Evolutionary conservation across 2,888 invertebrate species (phyloP).

Genomic region (Megalurothrips usitatus): DNA sequence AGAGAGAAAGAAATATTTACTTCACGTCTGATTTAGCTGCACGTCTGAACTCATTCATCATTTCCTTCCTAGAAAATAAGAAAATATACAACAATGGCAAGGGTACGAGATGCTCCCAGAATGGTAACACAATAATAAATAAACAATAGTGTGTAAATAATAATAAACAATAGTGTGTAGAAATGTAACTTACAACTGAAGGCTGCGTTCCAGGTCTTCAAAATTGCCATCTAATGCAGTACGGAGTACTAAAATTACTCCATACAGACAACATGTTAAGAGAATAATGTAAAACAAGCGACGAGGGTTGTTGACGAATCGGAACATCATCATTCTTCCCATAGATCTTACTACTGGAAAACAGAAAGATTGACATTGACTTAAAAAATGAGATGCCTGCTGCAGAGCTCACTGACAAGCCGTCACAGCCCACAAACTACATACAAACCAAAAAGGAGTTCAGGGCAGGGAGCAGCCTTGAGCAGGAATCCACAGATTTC

Average conservation of each 20-base stretch:
- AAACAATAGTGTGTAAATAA: background rate
- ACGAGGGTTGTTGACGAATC: background rate
- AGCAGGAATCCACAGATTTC: too few relatives aligned
- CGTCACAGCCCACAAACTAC: too few relatives aligned
- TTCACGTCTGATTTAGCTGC: background rate
- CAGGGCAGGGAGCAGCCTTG: too few relatives aligned
- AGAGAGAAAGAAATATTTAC: background rate
- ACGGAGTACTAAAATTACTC: background rate
- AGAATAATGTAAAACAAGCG: background rate
- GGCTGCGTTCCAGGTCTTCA: background rate
- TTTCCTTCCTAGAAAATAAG: background rate
- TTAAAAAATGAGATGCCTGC: background rate
- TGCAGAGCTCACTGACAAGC: too few relatives aligned
- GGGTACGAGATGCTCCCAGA: too few relatives aligned
- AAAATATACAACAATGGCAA: too few relatives aligned
- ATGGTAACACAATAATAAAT: background rate
- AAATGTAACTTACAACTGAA: background rate
- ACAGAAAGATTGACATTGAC: background rate
- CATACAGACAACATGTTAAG: background rate
- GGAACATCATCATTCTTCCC: constrained; percentile 2
- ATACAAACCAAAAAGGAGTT: too few relatives aligned
- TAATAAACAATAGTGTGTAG: background rate
- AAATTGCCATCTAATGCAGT: background rate
- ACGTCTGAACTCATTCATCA: background rate
- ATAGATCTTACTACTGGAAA: background rate